Evolutionary conservation across 2,888 invertebrate genomes (phyloP).

Genomic region (Calameuta pallipes): DNA sequence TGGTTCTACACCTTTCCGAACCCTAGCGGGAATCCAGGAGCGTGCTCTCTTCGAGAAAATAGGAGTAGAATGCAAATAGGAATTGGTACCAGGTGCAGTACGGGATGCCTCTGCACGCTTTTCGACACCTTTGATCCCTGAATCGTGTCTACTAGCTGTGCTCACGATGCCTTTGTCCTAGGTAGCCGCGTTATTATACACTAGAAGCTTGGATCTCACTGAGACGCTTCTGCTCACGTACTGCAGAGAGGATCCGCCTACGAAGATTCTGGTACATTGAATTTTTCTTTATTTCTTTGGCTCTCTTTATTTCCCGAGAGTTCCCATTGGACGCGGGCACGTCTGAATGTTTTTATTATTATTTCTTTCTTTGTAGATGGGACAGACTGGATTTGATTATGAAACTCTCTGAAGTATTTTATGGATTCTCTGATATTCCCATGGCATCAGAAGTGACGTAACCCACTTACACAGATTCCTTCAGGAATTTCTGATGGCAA

Average conservation of each 20-base stretch:
- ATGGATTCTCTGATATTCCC: background rate
- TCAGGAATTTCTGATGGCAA: no score
- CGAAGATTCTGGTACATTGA: background rate
- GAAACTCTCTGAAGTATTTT: background rate
- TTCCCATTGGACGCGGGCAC: background rate
- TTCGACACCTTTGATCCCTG: conserved; percentile 28
- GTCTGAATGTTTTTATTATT: background rate
- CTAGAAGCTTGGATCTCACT: background rate
- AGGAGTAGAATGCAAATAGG: conserved; percentile 4
- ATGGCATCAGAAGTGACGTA: background rate
- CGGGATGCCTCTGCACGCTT: conserved; percentile 11
- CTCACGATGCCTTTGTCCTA: background rate
- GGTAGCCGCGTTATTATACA: background rate
- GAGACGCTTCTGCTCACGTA: background rate
- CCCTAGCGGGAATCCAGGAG: background rate
- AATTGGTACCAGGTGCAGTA: background rate
- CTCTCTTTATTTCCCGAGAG: background rate
- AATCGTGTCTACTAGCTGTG: background rate
- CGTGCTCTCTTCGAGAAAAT: background rate
- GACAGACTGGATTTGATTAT: background rate
- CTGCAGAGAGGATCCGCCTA: background rate
- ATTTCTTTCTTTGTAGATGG: background rate
- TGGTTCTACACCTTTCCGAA: background rate
- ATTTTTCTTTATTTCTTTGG: background rate
- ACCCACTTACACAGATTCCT: no score